Base-by-base conservation (phyloP, 2,888 invertebrate genomes). In the Drosophila eohydei region DNA sequence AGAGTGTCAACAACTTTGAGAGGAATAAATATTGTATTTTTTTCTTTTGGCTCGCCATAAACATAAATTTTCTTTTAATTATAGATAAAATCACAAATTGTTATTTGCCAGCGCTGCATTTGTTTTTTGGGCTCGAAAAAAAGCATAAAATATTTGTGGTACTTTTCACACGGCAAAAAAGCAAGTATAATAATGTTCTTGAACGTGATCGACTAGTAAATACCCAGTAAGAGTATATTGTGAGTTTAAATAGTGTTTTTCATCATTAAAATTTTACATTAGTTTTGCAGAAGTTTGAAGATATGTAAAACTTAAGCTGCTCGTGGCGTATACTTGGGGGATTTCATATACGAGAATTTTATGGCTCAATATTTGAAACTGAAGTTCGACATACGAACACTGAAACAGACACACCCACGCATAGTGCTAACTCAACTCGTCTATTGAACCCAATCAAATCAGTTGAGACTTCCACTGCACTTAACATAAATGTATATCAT, bases 81-180 rank as follows among this genome's bases (percentile, higher is more conserved):
- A 65, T 75, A 70, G 55, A 48, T 46, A 50, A 58, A 48, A 55
- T 40, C 40, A 61, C 14, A 74, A 68, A 66, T 74, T 81, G 67
- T 78, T 79, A 66, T 80, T 77, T 41, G 34, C 30, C 50, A 5
- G n/a, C 52, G 38, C 50, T 44, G 36, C 40, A 38, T 81, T 83
- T 78, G 38, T 58, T 52, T 55, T 57, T 51, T 64, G 50, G 41
- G 14, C 28, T 38, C 5, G 3, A 38, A 38, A 56, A 58, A 48
- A 65, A 77, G 67, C 64, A 64, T 66, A 84, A 78, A 11, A 61
- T 46, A 44, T 32, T 30, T 48, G 32, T 51, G 14, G 50, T 51
- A 56, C 56, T 80, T 87, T 87, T 81, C 60, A 70, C 83, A 80
- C 69, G 66, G 82, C 68, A 65, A 14, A 43, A 36, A 50, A 65